Evolutionary conservation across 2,888 invertebrate species (phyloP).

Genomic region (Andrena fulva): DNA sequence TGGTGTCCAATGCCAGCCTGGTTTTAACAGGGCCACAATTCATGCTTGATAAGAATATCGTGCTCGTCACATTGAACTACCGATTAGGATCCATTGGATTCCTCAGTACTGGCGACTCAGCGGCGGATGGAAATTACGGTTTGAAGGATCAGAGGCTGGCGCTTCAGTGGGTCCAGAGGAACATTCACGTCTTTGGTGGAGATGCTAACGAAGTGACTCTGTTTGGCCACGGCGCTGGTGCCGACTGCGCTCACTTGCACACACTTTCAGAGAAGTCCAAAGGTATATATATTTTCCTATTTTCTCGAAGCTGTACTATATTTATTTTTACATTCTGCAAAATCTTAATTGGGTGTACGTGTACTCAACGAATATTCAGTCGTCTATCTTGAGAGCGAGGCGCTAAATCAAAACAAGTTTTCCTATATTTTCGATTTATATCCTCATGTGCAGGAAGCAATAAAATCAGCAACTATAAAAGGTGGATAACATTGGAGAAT

Average conservation of each 20-base stretch:
- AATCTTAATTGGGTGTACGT: too few species aligned
- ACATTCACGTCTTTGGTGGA: constrained; percentile 67
- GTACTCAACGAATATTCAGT: too few species aligned
- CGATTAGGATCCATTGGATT: constrained; percentile 65
- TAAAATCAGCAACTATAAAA: too few species aligned
- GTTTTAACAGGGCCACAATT: constrained; percentile 55
- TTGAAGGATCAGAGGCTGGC: constrained; percentile 71
- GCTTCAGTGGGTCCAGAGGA: constrained; percentile 65
- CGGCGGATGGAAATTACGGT: constrained; percentile 70
- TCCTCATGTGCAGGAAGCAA: too few species aligned
- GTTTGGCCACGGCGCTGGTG: constrained; percentile 89
- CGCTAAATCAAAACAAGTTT: too few species aligned
- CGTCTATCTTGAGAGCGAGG: too few species aligned
- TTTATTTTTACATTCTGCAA: background rate
- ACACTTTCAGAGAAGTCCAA: constrained; percentile 59
- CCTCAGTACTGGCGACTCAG: constrained; percentile 66
- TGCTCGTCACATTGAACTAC: constrained; percentile 66
- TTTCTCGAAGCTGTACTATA: background rate
- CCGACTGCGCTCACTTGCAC: constrained; percentile 90
- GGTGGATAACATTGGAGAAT: too few species aligned
- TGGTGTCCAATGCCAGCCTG: constrained; percentile 62
- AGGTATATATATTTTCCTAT: constrained; percentile 10
- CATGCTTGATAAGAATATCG: constrained; percentile 62
- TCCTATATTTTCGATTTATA: too few species aligned
- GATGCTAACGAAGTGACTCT: constrained; percentile 66